phyloP scores from a whole-genome alignment of 2,797 vertebrate species.

The Xyrichtys novacula region DNA sequence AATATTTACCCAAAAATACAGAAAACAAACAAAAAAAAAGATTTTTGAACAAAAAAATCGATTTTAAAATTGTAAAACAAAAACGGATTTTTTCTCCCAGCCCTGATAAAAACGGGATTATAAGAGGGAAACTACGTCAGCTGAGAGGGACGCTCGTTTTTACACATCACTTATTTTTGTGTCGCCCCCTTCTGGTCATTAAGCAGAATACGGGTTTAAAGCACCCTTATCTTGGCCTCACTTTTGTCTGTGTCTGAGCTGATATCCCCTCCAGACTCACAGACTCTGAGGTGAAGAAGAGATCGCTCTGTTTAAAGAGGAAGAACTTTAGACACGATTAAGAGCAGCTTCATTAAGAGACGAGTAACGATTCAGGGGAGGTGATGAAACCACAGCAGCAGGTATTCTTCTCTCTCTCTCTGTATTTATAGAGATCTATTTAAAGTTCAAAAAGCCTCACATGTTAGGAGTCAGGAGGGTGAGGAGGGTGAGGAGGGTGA shows the following conservation, averaged over 20 bases:
- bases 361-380: constrained; percentile 42
- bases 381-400: constrained; percentile 44
- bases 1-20: too few relatives aligned
- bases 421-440: constrained; percentile 80
- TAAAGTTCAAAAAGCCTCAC: constrained; percentile 69
- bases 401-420: constrained; percentile 58
- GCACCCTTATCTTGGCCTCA: not conserved
- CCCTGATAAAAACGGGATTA: too few relatives aligned
- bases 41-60: too few relatives aligned
- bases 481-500: constrained; percentile 67
- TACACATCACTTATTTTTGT: too few relatives aligned
- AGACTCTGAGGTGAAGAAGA: constrained; percentile 2
- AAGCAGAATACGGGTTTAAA: not conserved
- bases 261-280: constrained; percentile 20
- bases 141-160: too few relatives aligned
- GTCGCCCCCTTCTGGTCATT: too few relatives aligned
- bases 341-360: constrained; percentile 34
- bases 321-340: constrained; percentile 44
- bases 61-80: too few relatives aligned
- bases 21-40: too few relatives aligned
- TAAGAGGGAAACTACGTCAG: too few relatives aligned
- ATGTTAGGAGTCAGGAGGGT: constrained; percentile 66
- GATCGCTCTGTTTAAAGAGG: constrained; percentile 44
- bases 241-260: not conserved
- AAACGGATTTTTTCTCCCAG: too few relatives aligned